Evolutionary conservation across 2,888 invertebrate species (phyloP).

Genomic region (Drosophila quinaria): DNA sequence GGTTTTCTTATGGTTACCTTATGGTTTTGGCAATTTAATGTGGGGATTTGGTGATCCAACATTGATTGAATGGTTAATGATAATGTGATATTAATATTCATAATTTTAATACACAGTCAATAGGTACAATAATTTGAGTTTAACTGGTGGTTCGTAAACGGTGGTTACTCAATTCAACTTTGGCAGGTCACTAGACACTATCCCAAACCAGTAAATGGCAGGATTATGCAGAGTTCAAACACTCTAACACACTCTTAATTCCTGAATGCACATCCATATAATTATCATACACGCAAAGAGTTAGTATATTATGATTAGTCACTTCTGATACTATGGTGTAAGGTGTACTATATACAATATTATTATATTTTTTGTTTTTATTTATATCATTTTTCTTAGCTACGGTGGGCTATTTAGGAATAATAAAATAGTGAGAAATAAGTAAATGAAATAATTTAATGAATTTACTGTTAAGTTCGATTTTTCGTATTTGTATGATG

Average conservation of each 20-base stretch:
- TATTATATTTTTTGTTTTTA: no score
- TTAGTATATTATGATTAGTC: not conserved
- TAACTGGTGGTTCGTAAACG: constrained; percentile 41
- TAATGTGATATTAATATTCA: constrained; percentile 1
- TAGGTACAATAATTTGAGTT: constrained; percentile 16
- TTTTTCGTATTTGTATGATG: no score
- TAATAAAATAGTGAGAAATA: no score
- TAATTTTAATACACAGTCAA: constrained; percentile 14
- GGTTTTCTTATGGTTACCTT: not conserved
- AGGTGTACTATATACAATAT: no score
- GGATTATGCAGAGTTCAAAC: not conserved
- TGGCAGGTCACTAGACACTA: constrained; percentile 6
- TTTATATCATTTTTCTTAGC: no score
- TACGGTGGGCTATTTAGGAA: no score
- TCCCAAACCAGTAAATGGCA: not conserved
- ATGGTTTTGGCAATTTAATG: not conserved
- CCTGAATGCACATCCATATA: constrained; percentile 1
- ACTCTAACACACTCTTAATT: constrained; percentile 15
- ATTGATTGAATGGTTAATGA: not conserved
- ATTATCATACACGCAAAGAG: not conserved
- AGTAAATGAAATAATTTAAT: no score
- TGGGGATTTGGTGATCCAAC: constrained; percentile 1
- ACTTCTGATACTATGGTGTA: not conserved
- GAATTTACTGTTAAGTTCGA: no score
- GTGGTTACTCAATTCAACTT: constrained; percentile 31